These are phyloP conservation scores for Xenotilapia flavipinnis DNA, from an alignment of 2,113 vertebrate genomes.

Conservation along the genomic window DNA sequence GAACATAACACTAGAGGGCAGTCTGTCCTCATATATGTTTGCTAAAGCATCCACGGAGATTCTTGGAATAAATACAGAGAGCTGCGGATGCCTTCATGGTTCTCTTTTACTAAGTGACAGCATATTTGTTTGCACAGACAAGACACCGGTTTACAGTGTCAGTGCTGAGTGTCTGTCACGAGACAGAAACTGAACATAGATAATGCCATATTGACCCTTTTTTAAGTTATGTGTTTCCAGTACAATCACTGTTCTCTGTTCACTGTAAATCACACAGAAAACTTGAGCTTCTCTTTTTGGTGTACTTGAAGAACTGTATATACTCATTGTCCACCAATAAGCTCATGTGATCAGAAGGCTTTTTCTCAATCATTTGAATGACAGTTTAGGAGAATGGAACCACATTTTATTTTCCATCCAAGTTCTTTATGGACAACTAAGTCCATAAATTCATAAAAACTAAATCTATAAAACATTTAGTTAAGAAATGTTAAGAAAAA, in stretches of 20 bases:
- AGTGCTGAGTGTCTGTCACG: no score
- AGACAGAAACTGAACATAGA: no score
- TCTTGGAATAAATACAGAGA: not conserved
- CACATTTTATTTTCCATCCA: not conserved
- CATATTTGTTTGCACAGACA: no score
- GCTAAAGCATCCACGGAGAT: accelerated
- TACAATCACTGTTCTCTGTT: not conserved
- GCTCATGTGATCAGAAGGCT: not conserved
- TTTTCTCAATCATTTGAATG: not conserved
- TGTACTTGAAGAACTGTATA: not conserved
- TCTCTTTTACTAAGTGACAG: not conserved
- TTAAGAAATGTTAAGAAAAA: not conserved
- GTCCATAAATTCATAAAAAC: not conserved
- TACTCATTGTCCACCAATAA: not conserved
- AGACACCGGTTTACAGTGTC: no score
- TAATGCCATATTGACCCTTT: no score
- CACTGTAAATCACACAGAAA: not conserved
- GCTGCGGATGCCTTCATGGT: not conserved
- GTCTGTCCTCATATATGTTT: not conserved
- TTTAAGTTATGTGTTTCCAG: not conserved
- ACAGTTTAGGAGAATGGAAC: not conserved
- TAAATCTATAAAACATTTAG: not conserved
- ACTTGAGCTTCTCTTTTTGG: not conserved
- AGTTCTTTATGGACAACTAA: not conserved
- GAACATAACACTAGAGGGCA: not conserved